phyloP scores from a whole-genome alignment of 2,113 vertebrate genomes.

The Zapornia atra region DNA sequence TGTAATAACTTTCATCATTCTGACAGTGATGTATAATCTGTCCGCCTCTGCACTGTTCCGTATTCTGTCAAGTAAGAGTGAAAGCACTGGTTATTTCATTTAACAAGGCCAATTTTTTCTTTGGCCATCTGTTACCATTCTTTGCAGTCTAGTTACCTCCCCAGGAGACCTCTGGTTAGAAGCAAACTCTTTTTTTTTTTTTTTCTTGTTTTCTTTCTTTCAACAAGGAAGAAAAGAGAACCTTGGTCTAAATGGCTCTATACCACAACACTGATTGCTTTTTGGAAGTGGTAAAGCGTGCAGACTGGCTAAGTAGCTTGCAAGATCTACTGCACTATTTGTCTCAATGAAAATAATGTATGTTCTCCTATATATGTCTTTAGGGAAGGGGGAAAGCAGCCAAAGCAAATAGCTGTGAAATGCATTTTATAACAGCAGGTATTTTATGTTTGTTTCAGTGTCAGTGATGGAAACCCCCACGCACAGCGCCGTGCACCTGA shows the following conservation, averaged over 20 bases:
- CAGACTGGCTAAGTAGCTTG: background rate
- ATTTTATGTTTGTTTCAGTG: conserved; percentile 1
- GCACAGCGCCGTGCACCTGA: conserved; percentile 83
- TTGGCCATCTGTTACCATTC: conserved; percentile 44
- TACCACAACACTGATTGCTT: background rate
- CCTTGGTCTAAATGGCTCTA: background rate
- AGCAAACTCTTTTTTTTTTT: background rate
- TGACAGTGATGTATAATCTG: background rate
- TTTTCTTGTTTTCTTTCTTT: background rate
- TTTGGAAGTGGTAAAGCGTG: background rate
- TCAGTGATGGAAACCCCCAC: conserved; percentile 60
- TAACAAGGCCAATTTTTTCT: background rate
- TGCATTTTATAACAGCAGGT: background rate
- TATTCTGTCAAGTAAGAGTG: background rate
- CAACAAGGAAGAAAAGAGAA: background rate
- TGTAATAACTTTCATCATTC: background rate
- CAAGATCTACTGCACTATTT: background rate
- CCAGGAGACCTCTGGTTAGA: background rate
- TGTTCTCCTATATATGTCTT: background rate
- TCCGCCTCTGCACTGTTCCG: background rate
- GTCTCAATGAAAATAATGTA: background rate
- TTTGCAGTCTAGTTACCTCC: conserved; percentile 11
- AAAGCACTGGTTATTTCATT: background rate
- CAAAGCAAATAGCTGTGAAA: background rate
- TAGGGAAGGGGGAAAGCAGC: background rate